phyloP scores from a whole-genome alignment of 2,888 invertebrate genomes.

The Erynnis tages region DNA sequence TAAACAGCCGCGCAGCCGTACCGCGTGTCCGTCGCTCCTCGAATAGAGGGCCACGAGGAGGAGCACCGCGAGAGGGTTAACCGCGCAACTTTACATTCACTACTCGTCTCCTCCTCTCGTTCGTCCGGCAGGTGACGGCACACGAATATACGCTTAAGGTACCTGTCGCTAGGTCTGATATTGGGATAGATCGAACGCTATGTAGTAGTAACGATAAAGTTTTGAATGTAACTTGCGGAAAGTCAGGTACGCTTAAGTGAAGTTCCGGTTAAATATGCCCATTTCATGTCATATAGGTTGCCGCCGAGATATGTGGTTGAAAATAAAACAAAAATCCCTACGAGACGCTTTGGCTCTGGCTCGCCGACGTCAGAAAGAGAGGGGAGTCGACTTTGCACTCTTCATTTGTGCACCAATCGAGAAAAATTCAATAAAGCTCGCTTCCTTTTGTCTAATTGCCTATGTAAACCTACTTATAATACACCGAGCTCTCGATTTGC shows the following conservation, averaged over 20 bases:
- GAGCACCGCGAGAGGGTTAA: slow-evolving; percentile 55
- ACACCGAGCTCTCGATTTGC: slow-evolving; percentile 56
- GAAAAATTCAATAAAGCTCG: slow-evolving; percentile 78
- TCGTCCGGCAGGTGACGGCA: slow-evolving; percentile 47
- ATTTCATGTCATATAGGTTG: slow-evolving; percentile 35
- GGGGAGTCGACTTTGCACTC: slow-evolving; percentile 62
- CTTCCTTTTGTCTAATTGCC: slow-evolving; percentile 77
- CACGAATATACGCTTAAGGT: slow-evolving; percentile 46
- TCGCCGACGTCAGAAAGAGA: slow-evolving; percentile 64
- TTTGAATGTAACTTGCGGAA: slow-evolving; percentile 51
- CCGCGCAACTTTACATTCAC: slow-evolving; percentile 65
- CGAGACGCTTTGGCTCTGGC: slow-evolving; percentile 46
- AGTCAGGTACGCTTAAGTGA: slow-evolving; percentile 39
- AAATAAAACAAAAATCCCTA: slow-evolving; percentile 60
- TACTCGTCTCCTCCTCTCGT: slow-evolving; percentile 41
- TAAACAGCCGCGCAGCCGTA: slow-evolving; percentile 50
- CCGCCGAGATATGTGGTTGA: slow-evolving; percentile 30
- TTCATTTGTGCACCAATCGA: slow-evolving; percentile 75
- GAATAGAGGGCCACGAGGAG: slow-evolving; percentile 39
- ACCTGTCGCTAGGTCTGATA: slow-evolving; percentile 41
- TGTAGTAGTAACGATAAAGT: slow-evolving; percentile 44
- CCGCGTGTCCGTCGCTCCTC: slow-evolving; percentile 39
- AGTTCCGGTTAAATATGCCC: slow-evolving; percentile 38
- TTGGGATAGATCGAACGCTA: slow-evolving; percentile 31
- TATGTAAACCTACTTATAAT: slow-evolving; percentile 66